Evolutionary conservation across 2,113 vertebrate genomes (phyloP), one percentile per base, ranked within the genome.

Genomic region (Eptatretus burgeri): DNA sequence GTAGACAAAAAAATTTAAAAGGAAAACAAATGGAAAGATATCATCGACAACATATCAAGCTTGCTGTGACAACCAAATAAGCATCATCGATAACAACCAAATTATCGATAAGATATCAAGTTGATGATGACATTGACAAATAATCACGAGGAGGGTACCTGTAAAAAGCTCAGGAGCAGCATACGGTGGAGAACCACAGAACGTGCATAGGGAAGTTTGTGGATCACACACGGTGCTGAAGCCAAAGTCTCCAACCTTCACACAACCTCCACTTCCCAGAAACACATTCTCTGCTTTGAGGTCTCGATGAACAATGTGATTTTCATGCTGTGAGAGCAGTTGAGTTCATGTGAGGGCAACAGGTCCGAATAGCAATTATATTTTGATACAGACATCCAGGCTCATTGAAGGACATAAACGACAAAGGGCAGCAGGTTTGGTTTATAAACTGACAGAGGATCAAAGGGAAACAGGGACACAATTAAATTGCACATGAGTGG

Each of bases 211-310:
- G 8, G 76, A 84, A 75, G 94, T 81, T 2, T 84, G 81, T 18
- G 77, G 81, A 13, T 70, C 77, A 69, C 85, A 89, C 60, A 84
- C 66, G 0, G 89, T 98, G 75, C 89, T 98, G 72, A 98, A 98
- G 69, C 91, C 91, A 60, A 98, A 94, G 71, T 98, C 89, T 1
- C 91, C 89, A 64, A 98, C 87, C 67, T 98, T 98, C 66, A 98
- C 81, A 13, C 83, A 93, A 9, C 79, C 82, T 68, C 76, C 79
- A 66, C 76, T 83, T 65, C 83, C 73, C 41, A 91, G 94, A 72
- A 95, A 91, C 1, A 98, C 78, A 0, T 98, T 98, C 72, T 98
- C 89, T 13, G 91, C 86, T 68, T 98, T 98, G 74, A 94, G 70
- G 70, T 98, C 87, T 2, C 86, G 75, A 67, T 98, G 87, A 68